phyloP scores from a whole-genome alignment of 1,140 invertebrate genomes.

The Chelonus insularis region DNA sequence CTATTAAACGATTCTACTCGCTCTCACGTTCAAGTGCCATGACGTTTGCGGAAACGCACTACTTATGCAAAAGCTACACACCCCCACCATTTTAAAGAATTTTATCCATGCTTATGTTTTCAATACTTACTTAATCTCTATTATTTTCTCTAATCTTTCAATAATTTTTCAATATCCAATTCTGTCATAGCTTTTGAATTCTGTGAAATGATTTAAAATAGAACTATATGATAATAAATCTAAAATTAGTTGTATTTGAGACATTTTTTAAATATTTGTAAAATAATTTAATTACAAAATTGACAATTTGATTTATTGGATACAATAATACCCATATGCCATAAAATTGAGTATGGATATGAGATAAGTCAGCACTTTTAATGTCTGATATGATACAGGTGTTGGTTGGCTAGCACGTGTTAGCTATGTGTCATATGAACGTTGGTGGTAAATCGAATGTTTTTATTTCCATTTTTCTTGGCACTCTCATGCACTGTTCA shows the following conservation, averaged over 20 bases:
- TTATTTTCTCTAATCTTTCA: no score
- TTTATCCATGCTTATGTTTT: not conserved
- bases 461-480: slow-evolving; percentile 12
- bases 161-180: no score
- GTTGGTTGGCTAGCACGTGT: slow-evolving; percentile 16
- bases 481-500: slow-evolving; percentile 20
- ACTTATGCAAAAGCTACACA: slow-evolving; percentile 8
- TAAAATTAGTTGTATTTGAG: no score
- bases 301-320: no score
- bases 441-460: not conserved
- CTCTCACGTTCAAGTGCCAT: slow-evolving; percentile 7
- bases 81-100: slow-evolving; percentile 6
- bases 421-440: slow-evolving; percentile 25
- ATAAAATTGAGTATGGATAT: not conserved
- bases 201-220: no score
- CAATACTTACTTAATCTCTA: no score
- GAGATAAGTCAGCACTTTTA: not conserved
- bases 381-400: not conserved
- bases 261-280: no score
- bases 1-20: not conserved
- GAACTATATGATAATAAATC: no score
- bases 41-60: slow-evolving; percentile 5
- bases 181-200: no score
- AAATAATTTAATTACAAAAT: no score
- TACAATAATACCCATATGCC: not conserved